These are phyloP conservation scores for Plebejus anna DNA, from an alignment of 2,888 invertebrate species.

Conservation along the genomic window DNA sequence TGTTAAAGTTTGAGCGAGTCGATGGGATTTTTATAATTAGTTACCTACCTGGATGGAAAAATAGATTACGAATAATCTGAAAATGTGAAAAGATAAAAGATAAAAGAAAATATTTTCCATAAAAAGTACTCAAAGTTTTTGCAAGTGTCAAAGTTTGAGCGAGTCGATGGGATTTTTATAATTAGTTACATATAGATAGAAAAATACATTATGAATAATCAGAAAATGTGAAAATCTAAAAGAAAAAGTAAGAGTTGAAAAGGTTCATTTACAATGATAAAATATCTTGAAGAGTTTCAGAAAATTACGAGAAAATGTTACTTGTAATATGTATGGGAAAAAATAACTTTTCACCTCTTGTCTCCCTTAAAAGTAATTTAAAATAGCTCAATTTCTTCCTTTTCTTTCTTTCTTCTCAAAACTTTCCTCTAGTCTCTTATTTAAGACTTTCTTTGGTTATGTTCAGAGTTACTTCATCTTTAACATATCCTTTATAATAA, in stretches of 20 bases:
- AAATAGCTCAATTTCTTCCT: not conserved
- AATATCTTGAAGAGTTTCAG: not conserved
- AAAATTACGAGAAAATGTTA: not conserved
- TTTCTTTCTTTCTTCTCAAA: no score
- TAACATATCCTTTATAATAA: no score
- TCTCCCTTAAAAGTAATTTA: not conserved
- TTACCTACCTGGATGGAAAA: not conserved
- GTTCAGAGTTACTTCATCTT: not conserved
- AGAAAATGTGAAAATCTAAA: not conserved
- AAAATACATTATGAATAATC: not conserved
- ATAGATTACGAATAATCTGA: no score
- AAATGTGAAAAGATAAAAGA: no score
- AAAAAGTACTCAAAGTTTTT: not conserved
- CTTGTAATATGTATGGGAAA: not conserved
- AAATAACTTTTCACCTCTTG: not conserved
- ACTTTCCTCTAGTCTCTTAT: not conserved
- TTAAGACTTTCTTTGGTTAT: not conserved
- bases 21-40: not conserved
- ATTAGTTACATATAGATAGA: not conserved
- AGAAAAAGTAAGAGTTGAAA: not conserved
- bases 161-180: not conserved
- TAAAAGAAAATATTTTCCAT: not conserved
- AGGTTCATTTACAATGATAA: not conserved
- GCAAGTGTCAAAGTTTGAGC: not conserved
- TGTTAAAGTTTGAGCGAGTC: not conserved